A percentile compares a stretch with the other conserved stretches of the same genome.
Conservation (phyloP, 2,113 vertebrate genomes). For the Tenrec ecaudatus region DNA sequence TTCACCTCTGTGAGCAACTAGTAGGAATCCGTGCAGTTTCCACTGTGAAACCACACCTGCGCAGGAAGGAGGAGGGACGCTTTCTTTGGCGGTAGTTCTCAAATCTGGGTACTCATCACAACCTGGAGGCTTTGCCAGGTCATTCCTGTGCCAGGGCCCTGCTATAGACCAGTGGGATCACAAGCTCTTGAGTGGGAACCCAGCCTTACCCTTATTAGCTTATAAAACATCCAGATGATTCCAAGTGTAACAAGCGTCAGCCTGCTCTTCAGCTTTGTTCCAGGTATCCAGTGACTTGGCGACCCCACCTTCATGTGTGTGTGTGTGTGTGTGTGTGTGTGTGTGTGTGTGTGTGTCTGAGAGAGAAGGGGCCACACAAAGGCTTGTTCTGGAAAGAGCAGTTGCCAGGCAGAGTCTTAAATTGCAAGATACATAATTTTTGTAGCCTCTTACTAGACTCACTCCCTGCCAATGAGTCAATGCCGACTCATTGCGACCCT, state of each 20-base stretch:
- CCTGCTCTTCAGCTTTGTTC: background rate
- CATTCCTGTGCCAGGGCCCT: background rate
- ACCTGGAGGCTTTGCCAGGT: background rate
- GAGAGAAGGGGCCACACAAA: background rate
- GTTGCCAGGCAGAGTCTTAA: background rate
- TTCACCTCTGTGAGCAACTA: background rate
- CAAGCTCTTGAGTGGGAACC: background rate
- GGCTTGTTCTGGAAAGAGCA: background rate
- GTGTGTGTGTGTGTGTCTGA: background rate
- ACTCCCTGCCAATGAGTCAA: too few relatives aligned
- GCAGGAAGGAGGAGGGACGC: background rate
- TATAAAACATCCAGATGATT: background rate
- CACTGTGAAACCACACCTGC: background rate
- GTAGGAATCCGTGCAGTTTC: background rate
- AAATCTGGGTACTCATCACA: background rate
- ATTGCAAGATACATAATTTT: background rate
- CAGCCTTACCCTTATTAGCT: background rate
- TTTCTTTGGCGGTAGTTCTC: background rate
- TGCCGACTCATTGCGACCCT: too few relatives aligned
- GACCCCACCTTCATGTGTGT: too few relatives aligned
- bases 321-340: too few relatives aligned
- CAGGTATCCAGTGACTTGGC: fast-evolving
- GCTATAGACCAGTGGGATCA: background rate
- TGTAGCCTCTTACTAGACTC: too few relatives aligned
- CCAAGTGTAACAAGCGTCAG: background rate